Percentiles rank a stretch among this genome's conserved stretches.
Evolutionary conservation across 2,797 vertebrate genomes (phyloP).

Genomic region (Novumbra hubbsi): DNA sequence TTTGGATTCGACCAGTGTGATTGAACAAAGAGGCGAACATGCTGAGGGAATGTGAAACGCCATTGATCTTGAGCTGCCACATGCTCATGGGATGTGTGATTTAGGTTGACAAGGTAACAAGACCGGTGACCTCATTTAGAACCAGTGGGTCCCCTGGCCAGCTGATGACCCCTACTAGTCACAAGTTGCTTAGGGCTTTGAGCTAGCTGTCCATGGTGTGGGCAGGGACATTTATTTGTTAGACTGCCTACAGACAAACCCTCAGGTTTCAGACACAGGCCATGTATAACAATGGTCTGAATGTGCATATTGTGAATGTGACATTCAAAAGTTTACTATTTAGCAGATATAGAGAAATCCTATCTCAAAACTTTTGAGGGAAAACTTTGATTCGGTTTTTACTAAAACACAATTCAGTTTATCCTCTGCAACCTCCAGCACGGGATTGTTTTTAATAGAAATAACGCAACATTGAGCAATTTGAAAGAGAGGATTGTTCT

Average conservation of each 20-base stretch:
- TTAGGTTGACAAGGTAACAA: conserved; percentile 47
- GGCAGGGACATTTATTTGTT: too few species aligned
- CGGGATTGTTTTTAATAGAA: conserved; percentile 34
- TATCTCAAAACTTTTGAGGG: conserved; percentile 27
- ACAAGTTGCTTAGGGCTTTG: neutral
- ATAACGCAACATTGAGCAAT: conserved; percentile 37
- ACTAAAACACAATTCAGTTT: conserved; percentile 37
- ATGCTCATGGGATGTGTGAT: conserved; percentile 61
- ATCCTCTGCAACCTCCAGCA: conserved; percentile 38
- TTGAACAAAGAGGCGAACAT: conserved; percentile 59
- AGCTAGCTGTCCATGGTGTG: neutral
- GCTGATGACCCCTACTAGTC: neutral
- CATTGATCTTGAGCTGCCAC: conserved; percentile 54
- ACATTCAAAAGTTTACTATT: conserved; percentile 7
- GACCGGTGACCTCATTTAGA: neutral
- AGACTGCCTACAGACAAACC: neutral
- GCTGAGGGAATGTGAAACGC: conserved; percentile 30
- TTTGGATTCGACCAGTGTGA: conserved; percentile 61
- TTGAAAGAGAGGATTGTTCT: conserved; percentile 44
- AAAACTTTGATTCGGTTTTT: conserved; percentile 44
- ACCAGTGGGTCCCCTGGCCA: neutral
- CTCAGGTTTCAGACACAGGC: neutral
- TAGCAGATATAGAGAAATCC: conserved; percentile 29
- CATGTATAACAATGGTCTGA: neutral
- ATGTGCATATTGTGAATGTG: neutral